A percentile compares a stretch with the other conserved stretches of the same genome.
phyloP scores from a whole-genome alignment of 2,113 vertebrate genomes.

The Hemiscyllium ocellatum region DNA sequence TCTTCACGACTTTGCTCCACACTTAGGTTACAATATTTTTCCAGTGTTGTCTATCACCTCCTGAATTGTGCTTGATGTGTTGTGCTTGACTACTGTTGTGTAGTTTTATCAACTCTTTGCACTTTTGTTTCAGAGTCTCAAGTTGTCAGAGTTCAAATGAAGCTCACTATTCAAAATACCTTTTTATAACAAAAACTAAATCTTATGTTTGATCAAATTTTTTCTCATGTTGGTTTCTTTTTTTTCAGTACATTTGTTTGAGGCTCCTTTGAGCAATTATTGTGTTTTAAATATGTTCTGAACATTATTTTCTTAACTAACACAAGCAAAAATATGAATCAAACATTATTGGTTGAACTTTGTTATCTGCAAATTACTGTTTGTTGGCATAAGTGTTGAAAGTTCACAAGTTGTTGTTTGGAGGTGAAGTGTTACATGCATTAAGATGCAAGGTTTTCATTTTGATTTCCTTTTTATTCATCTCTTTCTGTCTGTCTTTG shows the following conservation, averaged over 20 bases:
- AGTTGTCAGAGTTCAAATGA: too few relatives aligned
- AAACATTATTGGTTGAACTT: too few relatives aligned
- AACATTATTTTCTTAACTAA: neutral
- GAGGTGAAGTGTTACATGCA: too few relatives aligned
- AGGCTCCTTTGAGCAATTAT: neutral
- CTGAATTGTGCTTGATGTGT: too few relatives aligned
- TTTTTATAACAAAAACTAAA: too few relatives aligned
- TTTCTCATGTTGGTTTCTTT: neutral
- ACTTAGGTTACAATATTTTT: neutral
- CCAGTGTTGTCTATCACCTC: too few relatives aligned
- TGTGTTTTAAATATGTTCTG: neutral
- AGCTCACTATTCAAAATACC: too few relatives aligned
- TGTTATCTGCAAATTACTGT: neutral
- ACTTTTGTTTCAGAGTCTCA: too few relatives aligned
- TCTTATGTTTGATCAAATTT: neutral
- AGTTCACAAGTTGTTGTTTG: neutral
- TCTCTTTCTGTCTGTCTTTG: neutral
- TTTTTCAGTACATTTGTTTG: neutral
- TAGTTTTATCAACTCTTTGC: too few relatives aligned
- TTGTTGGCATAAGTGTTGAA: neutral
- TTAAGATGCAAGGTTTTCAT: too few relatives aligned
- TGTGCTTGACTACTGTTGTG: too few relatives aligned
- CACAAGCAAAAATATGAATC: neutral
- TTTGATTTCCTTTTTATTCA: too few relatives aligned
- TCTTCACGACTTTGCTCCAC: neutral